Base-by-base conservation (phyloP, 2,113 vertebrate species). In the Colius striatus region DNA sequence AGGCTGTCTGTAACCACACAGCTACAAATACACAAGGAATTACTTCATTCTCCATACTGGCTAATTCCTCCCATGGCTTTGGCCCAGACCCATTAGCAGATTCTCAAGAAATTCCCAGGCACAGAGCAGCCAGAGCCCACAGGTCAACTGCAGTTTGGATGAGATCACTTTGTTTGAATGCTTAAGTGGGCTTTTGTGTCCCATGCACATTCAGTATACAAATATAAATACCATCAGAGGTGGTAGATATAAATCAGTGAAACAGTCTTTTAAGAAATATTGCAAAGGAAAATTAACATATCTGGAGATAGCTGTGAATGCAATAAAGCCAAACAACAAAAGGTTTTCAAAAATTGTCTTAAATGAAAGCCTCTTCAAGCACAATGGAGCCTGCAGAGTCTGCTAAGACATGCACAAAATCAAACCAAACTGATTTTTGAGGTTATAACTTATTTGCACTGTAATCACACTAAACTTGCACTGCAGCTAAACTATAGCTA, bases 351-450 rank as follows among this genome's bases (percentile, higher is more conserved):
- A 68, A 27, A 23, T 4, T 36, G 43, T 66, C 41, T 12, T 15
- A 68, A 51, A 43, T n/a, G 58, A 50, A 93, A 86, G 19, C 18
- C 26, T 74, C 81, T 79, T n/a, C 66, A 81, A 71, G 36, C 27
- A 30, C 50, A 89, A 89, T 7, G 3, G 43, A 63, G 61, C 22
- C 51, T 79, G 48, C 25, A 81, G 51, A 91, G 51, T 25, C 63
- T 77, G 48, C 8, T 29, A 68, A 78, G 32, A 90, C 29, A 41
- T 53, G 29, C 94, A 66, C 21, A 87, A 94, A 91, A 89, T 23
- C 58, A 93, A 96, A 72, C 9, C 22, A 43, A 68, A 78, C 21
- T 78, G 36, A 90, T 68, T 95, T 92, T 78, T 74, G 45, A 93
- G 32, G 22, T 8, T 67, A 13, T 32, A 89, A 74, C 27, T 50